A percentile compares a stretch with the other conserved stretches of the same genome.
phyloP scores from a whole-genome alignment of 2,888 invertebrate species.

The Drosophila flavopinicola region DNA sequence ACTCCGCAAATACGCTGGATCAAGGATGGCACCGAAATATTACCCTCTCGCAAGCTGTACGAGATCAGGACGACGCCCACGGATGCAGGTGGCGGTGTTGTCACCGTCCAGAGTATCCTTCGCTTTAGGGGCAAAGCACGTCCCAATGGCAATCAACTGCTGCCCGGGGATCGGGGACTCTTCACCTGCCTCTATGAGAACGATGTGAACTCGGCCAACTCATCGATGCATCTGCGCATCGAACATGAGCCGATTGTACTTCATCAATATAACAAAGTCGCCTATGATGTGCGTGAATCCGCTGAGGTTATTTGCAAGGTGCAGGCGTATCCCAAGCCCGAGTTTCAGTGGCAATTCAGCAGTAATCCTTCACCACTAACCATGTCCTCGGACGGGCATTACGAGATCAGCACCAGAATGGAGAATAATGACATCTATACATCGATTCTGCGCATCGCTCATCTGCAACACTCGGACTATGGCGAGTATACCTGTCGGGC shows the following conservation, averaged over 20 bases:
- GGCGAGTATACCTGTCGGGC: constrained; percentile 96
- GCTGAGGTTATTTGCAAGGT: constrained; percentile 95
- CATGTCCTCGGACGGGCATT: constrained; percentile 93
- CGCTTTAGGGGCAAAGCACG: constrained; percentile 92
- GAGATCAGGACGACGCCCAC: constrained; percentile 91
- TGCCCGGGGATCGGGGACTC: constrained; percentile 93
- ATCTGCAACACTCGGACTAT: constrained; percentile 92
- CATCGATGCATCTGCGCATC: constrained; percentile 94
- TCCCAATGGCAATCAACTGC: constrained; percentile 90
- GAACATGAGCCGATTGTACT: constrained; percentile 95
- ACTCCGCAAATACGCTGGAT: constrained; percentile 93
- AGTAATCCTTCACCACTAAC: constrained; percentile 90
- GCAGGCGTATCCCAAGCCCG: constrained; percentile 95
- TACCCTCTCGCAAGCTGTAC: constrained; percentile 90
- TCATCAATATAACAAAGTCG: constrained; percentile 94
- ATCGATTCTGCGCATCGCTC: constrained; percentile 90
- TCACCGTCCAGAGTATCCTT: constrained; percentile 92
- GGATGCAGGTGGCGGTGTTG: constrained; percentile 89
- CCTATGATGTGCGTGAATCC: constrained; percentile 92
- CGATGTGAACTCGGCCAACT: constrained; percentile 94
- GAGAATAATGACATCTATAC: constrained; percentile 94
- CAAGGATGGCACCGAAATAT: constrained; percentile 92
- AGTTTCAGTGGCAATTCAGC: constrained; percentile 95
- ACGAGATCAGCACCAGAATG: constrained; percentile 91
- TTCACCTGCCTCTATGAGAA: constrained; percentile 95